A percentile compares a stretch with the other conserved stretches of the same genome.
Evolutionary conservation across 2,113 vertebrate species (phyloP).

Genomic region (Nothoprocta perdicaria): DNA sequence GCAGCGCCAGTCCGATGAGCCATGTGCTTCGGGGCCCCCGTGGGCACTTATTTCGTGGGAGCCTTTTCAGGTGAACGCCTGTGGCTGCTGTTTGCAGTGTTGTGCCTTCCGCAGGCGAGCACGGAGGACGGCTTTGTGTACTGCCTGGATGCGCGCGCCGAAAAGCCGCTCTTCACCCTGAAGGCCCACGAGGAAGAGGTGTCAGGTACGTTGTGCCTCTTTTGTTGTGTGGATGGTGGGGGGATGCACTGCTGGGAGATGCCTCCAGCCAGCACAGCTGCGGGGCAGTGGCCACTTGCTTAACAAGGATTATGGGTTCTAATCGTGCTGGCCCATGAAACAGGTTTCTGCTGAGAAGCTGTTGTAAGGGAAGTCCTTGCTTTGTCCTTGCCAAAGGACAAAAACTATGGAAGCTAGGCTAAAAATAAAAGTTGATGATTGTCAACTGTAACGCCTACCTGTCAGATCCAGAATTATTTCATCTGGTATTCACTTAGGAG

Average conservation of each 20-base stretch:
- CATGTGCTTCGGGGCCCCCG: background rate
- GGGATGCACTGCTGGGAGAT: background rate
- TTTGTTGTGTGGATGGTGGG: background rate
- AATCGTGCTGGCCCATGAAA: rapidly evolving
- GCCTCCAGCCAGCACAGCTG: background rate
- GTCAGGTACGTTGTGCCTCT: conserved; percentile 80
- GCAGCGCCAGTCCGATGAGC: background rate
- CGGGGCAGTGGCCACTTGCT: background rate
- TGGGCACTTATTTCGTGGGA: background rate
- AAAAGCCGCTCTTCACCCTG: conserved; percentile 94
- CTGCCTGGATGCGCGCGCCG: conserved; percentile 92
- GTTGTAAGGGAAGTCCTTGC: background rate
- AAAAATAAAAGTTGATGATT: background rate
- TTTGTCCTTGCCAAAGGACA: background rate
- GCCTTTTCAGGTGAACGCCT: background rate
- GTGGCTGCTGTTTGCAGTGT: background rate
- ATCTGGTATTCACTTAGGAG: background rate
- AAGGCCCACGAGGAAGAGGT: conserved; percentile 93
- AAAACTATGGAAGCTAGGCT: background rate
- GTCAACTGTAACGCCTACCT: background rate
- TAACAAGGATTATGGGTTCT: background rate
- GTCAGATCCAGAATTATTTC: background rate
- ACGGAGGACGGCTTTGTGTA: conserved; percentile 98
- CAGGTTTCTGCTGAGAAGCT: background rate
- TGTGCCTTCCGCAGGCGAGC: conserved; percentile 84